Percentiles rank a stretch among this genome's conserved stretches.
Conservation (phyloP, 2,797 vertebrate species). For the Pseudocheirus occidentalis region DNA sequence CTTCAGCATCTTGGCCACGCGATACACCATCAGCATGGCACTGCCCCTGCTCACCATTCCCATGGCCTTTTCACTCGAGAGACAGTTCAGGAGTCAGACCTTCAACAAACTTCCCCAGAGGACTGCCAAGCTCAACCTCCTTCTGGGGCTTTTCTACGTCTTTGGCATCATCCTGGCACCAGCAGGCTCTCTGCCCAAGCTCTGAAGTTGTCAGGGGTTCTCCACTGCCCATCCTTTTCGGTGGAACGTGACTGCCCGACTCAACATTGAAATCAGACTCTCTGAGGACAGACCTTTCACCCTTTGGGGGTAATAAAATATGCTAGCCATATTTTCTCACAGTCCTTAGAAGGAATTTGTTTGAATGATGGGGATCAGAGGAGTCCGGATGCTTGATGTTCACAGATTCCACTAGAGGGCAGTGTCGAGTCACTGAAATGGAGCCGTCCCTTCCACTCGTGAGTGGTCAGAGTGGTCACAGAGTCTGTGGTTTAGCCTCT, state of each 20-base stretch:
- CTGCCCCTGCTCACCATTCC: slow-evolving; percentile 96
- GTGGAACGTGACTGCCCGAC: not conserved
- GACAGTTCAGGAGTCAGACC: slow-evolving; percentile 93
- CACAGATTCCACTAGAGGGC: slow-evolving; percentile 73
- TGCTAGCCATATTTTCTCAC: not conserved
- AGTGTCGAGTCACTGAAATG: slow-evolving; percentile 39
- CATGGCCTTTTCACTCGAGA: slow-evolving; percentile 96
- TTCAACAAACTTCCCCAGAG: slow-evolving; percentile 95
- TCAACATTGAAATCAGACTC: not conserved
- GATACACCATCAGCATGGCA: slow-evolving; percentile 96
- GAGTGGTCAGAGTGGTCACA: not conserved
- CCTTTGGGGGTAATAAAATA: not conserved
- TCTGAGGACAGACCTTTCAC: not conserved
- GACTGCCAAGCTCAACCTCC: slow-evolving; percentile 97
- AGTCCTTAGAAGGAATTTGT: not conserved
- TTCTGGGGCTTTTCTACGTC: slow-evolving; percentile 97
- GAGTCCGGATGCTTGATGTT: slow-evolving; percentile 5
- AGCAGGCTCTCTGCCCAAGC: slow-evolving; percentile 90
- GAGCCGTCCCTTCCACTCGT: not conserved
- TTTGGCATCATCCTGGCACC: slow-evolving; percentile 94
- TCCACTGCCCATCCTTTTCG: not conserved
- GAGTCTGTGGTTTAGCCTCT: not conserved
- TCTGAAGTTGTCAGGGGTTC: slow-evolving; percentile 70
- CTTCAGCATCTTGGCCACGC: slow-evolving; percentile 95
- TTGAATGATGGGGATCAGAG: not conserved